A percentile compares a stretch with the other conserved stretches of the same genome.
These are phyloP conservation scores for Anaspis maculata DNA, from an alignment of 2,888 invertebrate species.

Conservation along the genomic window DNA sequence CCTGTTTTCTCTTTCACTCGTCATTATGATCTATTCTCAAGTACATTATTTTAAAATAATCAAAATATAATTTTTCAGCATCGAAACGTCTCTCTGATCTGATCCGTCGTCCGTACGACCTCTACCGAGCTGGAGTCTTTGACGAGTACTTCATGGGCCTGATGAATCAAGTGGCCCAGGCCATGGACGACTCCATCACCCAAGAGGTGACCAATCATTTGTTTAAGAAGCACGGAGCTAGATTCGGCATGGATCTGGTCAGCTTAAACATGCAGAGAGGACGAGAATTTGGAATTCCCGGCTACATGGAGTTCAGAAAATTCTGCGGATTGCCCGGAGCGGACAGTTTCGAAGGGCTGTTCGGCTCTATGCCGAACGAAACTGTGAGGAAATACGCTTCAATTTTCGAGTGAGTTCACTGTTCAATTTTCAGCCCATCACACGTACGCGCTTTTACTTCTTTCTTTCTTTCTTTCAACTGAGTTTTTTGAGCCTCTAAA, in stretches of 20 bases:
- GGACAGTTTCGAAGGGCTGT: constrained; percentile 69
- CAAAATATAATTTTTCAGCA: constrained; percentile 53
- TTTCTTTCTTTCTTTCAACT: not conserved
- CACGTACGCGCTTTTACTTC: constrained; percentile 1
- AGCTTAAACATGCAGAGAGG: constrained; percentile 92
- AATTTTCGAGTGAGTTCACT: constrained; percentile 71
- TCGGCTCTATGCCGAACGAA: constrained; percentile 82
- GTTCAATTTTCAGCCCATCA: too few species aligned
- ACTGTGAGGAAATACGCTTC: constrained; percentile 75
- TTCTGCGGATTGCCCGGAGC: constrained; percentile 80
- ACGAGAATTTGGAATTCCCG: constrained; percentile 83
- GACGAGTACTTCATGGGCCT: constrained; percentile 90
- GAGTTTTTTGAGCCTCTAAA: not conserved
- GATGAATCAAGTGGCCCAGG: constrained; percentile 90
- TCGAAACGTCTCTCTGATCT: constrained; percentile 82
- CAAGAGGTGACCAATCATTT: constrained; percentile 85
- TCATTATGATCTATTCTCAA: too few species aligned
- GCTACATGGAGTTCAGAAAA: constrained; percentile 88
- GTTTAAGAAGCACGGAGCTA: constrained; percentile 68
- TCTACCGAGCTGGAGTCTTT: constrained; percentile 82
- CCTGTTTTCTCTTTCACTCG: too few species aligned
- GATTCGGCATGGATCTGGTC: constrained; percentile 83
- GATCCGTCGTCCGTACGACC: constrained; percentile 80
- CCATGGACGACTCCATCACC: constrained; percentile 91
- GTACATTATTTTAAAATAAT: too few species aligned